phyloP scores from a whole-genome alignment of 2,113 vertebrate species.

The Barbus barbus region DNA sequence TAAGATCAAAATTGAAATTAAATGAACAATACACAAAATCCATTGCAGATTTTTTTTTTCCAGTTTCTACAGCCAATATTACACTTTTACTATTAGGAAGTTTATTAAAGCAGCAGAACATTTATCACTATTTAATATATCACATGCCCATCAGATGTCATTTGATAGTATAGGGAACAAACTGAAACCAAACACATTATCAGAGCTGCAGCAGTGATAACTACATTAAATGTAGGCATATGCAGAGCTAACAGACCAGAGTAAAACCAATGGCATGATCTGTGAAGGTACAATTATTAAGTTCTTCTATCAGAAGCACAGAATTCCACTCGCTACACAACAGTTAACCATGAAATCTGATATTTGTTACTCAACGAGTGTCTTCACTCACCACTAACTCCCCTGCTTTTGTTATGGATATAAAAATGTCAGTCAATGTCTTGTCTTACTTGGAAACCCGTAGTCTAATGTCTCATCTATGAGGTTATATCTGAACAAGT shows the following conservation, averaged over 20 bases:
- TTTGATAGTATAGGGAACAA: slow-evolving; percentile 5
- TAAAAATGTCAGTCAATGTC: background rate
- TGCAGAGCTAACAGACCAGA: background rate
- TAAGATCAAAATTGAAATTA: background rate
- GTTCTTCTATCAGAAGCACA: background rate
- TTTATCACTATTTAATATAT: slow-evolving; percentile 23
- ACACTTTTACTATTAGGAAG: background rate
- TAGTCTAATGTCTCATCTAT: background rate
- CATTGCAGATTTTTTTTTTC: too few species aligned
- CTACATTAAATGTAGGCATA: background rate
- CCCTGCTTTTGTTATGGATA: slow-evolving; percentile 9
- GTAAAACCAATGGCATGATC: background rate
- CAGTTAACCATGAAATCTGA: slow-evolving; percentile 17
- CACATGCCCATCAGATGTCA: background rate
- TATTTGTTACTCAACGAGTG: background rate
- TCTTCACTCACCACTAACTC: background rate
- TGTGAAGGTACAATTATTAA: background rate
- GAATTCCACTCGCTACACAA: background rate
- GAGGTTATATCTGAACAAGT: background rate
- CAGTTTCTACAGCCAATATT: too few species aligned
- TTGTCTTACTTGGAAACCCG: background rate
- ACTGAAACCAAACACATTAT: background rate
- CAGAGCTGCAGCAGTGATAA: background rate
- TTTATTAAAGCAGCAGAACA: background rate
- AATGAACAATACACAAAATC: background rate